These are phyloP conservation scores for Cerceris ruficornis DNA, from an alignment of 2,888 invertebrate genomes.

Conservation along the genomic window DNA sequence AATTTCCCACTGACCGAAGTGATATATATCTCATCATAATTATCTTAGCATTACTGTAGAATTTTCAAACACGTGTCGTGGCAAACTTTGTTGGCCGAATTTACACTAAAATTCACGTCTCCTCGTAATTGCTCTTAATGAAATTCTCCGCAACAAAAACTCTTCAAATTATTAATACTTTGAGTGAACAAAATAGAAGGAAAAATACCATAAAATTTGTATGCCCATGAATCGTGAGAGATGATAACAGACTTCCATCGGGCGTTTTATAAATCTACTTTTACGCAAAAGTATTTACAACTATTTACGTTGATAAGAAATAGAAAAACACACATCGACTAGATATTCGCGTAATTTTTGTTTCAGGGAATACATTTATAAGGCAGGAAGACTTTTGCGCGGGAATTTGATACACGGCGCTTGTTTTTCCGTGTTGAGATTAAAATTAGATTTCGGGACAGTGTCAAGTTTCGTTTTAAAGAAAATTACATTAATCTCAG, in stretches of 20 bases:
- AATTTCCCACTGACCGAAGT: slow-evolving; percentile 7
- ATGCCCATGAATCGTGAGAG: no score
- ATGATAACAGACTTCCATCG: no score
- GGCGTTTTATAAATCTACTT: no score
- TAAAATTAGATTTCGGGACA: not conserved
- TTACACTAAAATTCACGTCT: not conserved
- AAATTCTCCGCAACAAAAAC: not conserved
- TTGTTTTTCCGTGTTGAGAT: not conserved
- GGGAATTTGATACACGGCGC: not conserved
- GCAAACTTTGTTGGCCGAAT: not conserved
- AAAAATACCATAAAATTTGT: no score
- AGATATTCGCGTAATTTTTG: not conserved
- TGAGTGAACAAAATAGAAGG: no score
- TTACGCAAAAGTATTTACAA: no score
- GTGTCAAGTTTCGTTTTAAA: not conserved
- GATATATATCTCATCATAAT: slow-evolving; percentile 28
- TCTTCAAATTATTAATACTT: not conserved
- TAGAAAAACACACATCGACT: not conserved
- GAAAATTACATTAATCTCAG: not conserved
- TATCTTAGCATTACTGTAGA: slow-evolving; percentile 21
- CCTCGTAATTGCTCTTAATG: not conserved
- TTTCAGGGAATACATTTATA: not conserved
- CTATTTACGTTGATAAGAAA: no score
- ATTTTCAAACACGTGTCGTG: slow-evolving; percentile 8
- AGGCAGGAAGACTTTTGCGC: not conserved